These are phyloP conservation scores for Drosophila kambysellisi DNA, from an alignment of 2,888 invertebrate genomes.

Conservation along the genomic window DNA sequence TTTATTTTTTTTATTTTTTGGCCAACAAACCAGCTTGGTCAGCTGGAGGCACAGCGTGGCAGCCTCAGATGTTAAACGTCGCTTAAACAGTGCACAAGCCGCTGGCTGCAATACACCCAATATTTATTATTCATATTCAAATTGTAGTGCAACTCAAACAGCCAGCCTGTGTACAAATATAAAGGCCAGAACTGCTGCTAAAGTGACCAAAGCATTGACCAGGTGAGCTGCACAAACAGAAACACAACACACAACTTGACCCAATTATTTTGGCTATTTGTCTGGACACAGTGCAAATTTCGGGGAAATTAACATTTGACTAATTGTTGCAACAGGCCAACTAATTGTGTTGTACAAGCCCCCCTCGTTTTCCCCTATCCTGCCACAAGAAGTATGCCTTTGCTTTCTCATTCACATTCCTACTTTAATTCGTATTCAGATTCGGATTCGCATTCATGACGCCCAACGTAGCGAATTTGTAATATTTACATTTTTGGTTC, in stretches of 20 bases:
- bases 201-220: conserved; percentile 18
- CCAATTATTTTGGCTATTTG: conserved; percentile 11
- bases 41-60: conserved; percentile 44
- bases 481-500: conserved; percentile 60
- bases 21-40: conserved; percentile 66
- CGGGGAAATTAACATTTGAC: conserved; percentile 47
- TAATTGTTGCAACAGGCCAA: conserved; percentile 48
- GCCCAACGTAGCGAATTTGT: conserved; percentile 68
- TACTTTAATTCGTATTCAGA: conserved; percentile 4
- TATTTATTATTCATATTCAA: conserved; percentile 32
- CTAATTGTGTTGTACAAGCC: conserved; percentile 38
- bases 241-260: neutral
- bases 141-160: conserved; percentile 22
- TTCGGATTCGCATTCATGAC: conserved; percentile 30
- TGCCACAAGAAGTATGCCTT: neutral
- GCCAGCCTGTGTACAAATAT: neutral
- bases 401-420: neutral
- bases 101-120: conserved; percentile 23
- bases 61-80: conserved; percentile 66
- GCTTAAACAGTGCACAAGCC: conserved; percentile 74
- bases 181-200: neutral
- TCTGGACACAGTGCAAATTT: conserved; percentile 17
- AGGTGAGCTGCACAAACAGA: conserved; percentile 25
- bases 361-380: neutral
- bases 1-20: conserved; percentile 47